Evolutionary conservation across 1,140 invertebrate genomes (phyloP).

Genomic region (Pseudomyrmex flavicornis): DNA sequence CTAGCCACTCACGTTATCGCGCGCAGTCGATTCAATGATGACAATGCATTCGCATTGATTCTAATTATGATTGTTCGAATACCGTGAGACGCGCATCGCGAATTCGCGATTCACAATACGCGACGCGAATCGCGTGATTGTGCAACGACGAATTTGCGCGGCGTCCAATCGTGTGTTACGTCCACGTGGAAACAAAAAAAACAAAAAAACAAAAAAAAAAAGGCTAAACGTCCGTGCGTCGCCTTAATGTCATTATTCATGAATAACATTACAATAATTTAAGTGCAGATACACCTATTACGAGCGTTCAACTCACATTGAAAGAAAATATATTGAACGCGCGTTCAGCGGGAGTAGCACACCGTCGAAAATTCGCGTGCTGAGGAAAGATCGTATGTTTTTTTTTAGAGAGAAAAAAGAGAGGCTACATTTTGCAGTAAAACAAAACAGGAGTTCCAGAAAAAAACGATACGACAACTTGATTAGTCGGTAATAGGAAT

Average conservation of each 20-base stretch:
- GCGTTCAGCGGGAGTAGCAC: no score
- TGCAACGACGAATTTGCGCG: conserved; percentile 4
- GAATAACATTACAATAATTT: conserved; percentile 43
- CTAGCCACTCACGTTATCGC: background rate
- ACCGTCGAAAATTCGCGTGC: background rate
- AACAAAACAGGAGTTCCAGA: no score
- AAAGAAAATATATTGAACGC: background rate
- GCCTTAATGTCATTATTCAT: background rate
- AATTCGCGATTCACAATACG: conserved; percentile 16
- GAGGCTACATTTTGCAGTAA: no score
- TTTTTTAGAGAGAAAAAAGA: no score
- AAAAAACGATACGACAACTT: no score
- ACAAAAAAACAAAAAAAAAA: no score
- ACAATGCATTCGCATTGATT: background rate
- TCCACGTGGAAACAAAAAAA: background rate
- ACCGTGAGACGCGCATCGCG: background rate
- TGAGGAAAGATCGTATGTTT: background rate
- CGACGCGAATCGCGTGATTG: background rate
- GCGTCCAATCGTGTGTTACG: background rate
- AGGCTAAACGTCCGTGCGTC: background rate
- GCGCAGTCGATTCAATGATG: background rate
- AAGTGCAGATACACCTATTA: background rate
- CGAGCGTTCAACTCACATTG: conserved; percentile 22
- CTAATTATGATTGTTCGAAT: conserved; percentile 31
- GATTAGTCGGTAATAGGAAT: no score